Conservation (phyloP, 2,113 vertebrate species). For the Fregetta grallaria region DNA sequence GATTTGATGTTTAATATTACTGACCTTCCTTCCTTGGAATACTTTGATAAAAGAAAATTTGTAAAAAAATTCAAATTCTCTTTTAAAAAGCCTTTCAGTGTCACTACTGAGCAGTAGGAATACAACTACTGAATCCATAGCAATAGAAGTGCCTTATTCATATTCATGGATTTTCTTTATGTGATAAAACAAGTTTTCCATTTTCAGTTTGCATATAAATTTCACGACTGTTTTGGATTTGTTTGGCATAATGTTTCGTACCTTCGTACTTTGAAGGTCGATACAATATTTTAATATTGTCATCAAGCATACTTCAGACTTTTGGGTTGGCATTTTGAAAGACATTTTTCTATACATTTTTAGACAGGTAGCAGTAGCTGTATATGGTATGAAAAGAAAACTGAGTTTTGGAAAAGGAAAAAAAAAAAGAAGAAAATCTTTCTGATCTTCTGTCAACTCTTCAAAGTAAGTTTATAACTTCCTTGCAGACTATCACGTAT, state of each 20-base stretch:
- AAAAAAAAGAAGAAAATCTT: neutral
- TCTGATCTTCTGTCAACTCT: neutral
- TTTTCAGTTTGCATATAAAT: neutral
- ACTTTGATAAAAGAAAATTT: neutral
- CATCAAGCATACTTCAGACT: neutral
- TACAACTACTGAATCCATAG: neutral
- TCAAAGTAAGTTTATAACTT: slow-evolving; percentile 10
- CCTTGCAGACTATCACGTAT: neutral
- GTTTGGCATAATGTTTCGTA: neutral
- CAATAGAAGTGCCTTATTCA: neutral
- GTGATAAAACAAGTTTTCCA: neutral
- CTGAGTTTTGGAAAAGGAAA: neutral
- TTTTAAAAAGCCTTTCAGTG: neutral
- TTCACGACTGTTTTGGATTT: neutral
- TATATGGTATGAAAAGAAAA: neutral
- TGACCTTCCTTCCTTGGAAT: neutral
- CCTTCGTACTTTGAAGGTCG: neutral
- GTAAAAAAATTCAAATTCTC: neutral
- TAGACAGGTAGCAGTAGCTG: neutral
- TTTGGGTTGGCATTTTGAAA: neutral
- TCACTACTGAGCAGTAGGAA: neutral
- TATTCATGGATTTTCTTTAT: neutral
- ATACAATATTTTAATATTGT: neutral
- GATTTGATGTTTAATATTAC: neutral
- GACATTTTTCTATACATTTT: neutral